Evolutionary conservation across 2,797 vertebrate species (phyloP).

Genomic region (Sebastes taczanowskii): DNA sequence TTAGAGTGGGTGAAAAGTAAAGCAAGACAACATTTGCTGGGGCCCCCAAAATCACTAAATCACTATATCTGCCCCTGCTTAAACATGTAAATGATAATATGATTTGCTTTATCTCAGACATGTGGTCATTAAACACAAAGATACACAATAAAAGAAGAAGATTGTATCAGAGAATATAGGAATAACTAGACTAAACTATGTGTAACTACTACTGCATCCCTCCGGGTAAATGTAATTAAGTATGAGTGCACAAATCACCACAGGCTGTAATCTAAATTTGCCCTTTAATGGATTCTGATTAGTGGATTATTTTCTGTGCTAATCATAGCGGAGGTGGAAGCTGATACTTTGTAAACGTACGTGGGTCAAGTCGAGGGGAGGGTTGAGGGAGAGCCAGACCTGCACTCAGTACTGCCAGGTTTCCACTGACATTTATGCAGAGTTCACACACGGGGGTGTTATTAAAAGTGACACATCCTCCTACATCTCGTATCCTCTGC

Average conservation of each 20-base stretch:
- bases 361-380: conserved; percentile 17
- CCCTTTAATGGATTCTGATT: conserved; percentile 9
- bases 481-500: conserved; percentile 19
- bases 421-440: conserved; percentile 79
- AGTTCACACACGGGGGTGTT: conserved; percentile 61
- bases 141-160: too few relatives aligned
- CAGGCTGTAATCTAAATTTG: background rate
- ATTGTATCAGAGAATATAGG: too few relatives aligned
- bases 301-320: conserved; percentile 16
- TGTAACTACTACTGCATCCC: background rate
- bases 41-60: too few relatives aligned
- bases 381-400: conserved; percentile 11
- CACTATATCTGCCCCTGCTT: too few relatives aligned
- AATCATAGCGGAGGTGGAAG: conserved; percentile 35
- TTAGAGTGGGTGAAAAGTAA: too few relatives aligned
- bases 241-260: background rate
- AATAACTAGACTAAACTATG: background rate
- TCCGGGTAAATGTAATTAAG: background rate
- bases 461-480: conserved; percentile 45
- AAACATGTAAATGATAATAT: background rate
- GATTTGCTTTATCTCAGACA: background rate
- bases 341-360: conserved; percentile 29
- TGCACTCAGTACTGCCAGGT: conserved; percentile 57
- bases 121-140: too few relatives aligned
- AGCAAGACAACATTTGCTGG: too few relatives aligned